Conservation (phyloP, 2,113 vertebrate genomes). For the Taxidea taxus region DNA sequence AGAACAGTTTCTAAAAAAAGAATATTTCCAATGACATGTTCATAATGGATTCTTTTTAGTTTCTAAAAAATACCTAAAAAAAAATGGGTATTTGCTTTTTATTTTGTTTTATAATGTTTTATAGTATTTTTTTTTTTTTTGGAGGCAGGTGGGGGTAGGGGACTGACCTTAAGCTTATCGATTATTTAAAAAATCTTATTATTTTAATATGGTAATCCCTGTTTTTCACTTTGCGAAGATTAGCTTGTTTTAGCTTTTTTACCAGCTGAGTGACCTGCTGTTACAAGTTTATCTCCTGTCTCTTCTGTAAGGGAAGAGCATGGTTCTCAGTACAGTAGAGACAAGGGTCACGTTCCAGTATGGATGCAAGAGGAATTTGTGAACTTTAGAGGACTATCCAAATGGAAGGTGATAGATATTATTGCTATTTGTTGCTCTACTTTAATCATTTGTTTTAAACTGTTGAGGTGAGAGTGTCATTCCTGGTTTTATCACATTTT, state of each 20-base stretch:
- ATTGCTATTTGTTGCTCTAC: background rate
- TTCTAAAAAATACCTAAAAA: background rate
- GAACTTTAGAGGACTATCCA: background rate
- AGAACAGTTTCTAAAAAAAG: background rate
- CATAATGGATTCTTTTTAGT: background rate
- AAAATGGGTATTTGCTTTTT: background rate
- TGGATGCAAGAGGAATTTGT: background rate
- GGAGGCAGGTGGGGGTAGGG: accelerated
- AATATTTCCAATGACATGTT: background rate
- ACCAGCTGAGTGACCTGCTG: background rate
- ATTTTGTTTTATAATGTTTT: background rate
- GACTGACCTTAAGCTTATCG: background rate
- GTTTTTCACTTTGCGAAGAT: background rate
- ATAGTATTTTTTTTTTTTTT: background rate
- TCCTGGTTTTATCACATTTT: background rate
- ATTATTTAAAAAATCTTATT: background rate
- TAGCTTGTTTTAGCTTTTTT: background rate
- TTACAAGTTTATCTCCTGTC: background rate
- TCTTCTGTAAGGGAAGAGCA: background rate
- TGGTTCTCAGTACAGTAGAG: background rate
- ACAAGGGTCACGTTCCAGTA: background rate
- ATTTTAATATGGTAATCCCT: background rate
- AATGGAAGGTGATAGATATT: background rate
- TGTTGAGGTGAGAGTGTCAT: background rate
- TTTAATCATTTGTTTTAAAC: background rate